Evolutionary conservation across 2,797 vertebrate species (phyloP).

Genomic region (Tamandua tetradactyla): DNA sequence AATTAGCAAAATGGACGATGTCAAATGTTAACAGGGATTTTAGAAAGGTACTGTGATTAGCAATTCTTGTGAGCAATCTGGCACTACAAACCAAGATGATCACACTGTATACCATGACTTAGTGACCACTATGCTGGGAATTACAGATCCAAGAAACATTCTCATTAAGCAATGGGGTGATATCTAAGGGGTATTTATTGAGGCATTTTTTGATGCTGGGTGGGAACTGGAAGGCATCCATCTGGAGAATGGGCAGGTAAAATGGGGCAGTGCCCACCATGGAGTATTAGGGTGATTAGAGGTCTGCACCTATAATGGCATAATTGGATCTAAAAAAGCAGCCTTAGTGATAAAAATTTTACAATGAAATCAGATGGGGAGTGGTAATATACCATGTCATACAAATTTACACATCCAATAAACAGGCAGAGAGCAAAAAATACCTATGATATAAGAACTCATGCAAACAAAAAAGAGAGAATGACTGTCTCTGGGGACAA

Average conservation of each 20-base stretch:
- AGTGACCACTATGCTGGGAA: neutral
- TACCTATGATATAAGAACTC: neutral
- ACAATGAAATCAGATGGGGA: neutral
- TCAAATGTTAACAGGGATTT: neutral
- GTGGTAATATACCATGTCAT: neutral
- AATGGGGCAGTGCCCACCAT: neutral
- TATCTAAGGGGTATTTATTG: fast-evolving
- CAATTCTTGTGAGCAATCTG: neutral
- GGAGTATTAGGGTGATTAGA: neutral
- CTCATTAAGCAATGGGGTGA: neutral
- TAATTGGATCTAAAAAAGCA: neutral
- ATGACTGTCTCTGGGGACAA: neutral
- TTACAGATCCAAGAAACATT: neutral
- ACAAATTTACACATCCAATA: neutral
- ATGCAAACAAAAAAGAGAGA: neutral
- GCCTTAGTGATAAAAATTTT: neutral
- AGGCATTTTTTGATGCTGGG: neutral
- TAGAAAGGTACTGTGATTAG: neutral
- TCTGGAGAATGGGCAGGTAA: neutral
- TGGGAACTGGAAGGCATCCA: neutral
- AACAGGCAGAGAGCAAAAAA: neutral
- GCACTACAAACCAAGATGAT: neutral
- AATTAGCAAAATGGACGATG: neutral
- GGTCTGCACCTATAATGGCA: neutral
- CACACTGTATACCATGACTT: neutral